Evolutionary conservation across 1,140 invertebrate genomes (phyloP), one percentile per base, ranked within the genome.

Genomic region (Drusus annulatus): DNA sequence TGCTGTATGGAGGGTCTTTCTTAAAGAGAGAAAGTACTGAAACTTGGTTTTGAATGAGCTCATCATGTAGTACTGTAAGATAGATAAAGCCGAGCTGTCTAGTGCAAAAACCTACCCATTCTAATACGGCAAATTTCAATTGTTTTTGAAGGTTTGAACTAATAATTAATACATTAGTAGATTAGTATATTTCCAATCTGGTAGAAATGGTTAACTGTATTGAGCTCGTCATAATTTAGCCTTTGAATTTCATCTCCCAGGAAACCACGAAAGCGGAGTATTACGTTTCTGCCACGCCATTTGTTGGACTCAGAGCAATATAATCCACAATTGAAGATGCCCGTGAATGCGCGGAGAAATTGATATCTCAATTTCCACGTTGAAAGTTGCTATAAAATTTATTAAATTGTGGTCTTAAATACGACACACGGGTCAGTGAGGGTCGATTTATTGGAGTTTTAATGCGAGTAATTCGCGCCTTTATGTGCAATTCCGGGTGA

Each of bases 281-380:
- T 71, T 25, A 52, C 68, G 28, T 71, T 54, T 52, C 68, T 3
- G 36, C 7, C 2, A 17, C 21, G 68, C 21, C 68, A 71, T 52
- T 71, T 23, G 36, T 71, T 71, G 10, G n/a, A 21, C 45, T 51
- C 19, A 16, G 25, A 71, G 68, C 45, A 50, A 51, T 71, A 71
- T 71, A 71, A 71, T 71, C 68, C 68, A 25, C 19, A 71, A 52
- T 71, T 71, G 68, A 71, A 51, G 68, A 71, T 19, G 36, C 28
- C 25, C 50, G 10, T 25, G 19, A 71, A 71, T 51, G 68, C 68
- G 19, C 36, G 19, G 45, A 19, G 68, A 71, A 71, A 71, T 71
- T 71, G 68, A 71, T 71, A 71, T 71, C 68, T 71, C 68, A 71
- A 71, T 71, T 71, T 71, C 19, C 8, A 13, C 19, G 68, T 71